phyloP scores from a whole-genome alignment of 2,888 invertebrate species.

The Parapristionchus giblindavisi region DNA sequence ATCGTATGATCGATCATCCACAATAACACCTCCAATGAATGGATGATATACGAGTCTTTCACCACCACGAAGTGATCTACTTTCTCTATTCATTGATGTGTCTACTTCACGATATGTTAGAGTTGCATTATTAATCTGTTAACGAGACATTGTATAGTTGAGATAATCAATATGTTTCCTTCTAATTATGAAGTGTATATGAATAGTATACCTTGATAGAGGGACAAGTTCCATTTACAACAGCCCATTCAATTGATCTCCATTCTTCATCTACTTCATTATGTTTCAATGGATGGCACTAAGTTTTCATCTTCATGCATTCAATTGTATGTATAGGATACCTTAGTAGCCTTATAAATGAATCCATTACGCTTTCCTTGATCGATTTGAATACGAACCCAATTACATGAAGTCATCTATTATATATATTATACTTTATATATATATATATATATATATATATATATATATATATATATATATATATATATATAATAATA shows the following conservation, averaged over 20 bases:
- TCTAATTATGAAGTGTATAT: too few species aligned
- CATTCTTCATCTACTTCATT: neutral
- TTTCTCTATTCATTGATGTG: neutral
- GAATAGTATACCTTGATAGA: neutral
- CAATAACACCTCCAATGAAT: slow-evolving; percentile 19
- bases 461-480: slow-evolving; percentile 5
- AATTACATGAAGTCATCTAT: neutral
- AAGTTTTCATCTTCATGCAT: too few species aligned
- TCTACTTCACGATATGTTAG: neutral
- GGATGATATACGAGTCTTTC: slow-evolving; percentile 2
- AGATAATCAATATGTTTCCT: too few species aligned
- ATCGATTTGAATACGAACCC: neutral
- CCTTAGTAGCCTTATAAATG: neutral
- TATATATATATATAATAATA: neutral
- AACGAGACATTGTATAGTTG: neutral
- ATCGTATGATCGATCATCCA: neutral
- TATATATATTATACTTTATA: neutral
- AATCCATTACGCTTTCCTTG: neutral
- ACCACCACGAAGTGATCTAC: neutral
- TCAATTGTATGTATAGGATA: too few species aligned
- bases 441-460: slow-evolving; percentile 5
- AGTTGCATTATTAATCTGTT: neutral
- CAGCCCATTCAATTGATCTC: neutral
- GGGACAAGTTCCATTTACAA: too few species aligned
- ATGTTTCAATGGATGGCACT: too few species aligned